These are phyloP conservation scores for Spodoptera litura DNA, from an alignment of 1,140 invertebrate genomes.

Conservation along the genomic window DNA sequence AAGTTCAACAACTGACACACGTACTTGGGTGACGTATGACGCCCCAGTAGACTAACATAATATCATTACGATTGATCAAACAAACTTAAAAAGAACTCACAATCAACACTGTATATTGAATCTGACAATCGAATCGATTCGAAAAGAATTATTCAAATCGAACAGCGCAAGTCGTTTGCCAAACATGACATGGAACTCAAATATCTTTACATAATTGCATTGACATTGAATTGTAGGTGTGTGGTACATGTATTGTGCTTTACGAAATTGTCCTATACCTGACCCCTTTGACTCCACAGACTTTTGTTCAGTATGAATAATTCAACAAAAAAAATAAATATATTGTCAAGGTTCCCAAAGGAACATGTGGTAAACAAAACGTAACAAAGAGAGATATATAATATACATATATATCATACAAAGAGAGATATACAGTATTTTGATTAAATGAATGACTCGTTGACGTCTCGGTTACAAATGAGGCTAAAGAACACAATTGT, in stretches of 20 bases:
- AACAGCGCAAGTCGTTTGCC: too few species aligned
- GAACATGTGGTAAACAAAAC: slow-evolving; percentile 14
- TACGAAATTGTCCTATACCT: background rate
- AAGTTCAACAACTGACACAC: slow-evolving; percentile 1
- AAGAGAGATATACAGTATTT: slow-evolving; percentile 17
- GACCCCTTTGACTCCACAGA: slow-evolving; percentile 16
- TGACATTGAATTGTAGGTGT: slow-evolving; percentile 1
- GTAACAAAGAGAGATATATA: slow-evolving; percentile 18
- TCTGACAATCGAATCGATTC: background rate
- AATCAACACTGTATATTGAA: background rate
- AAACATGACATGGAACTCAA: background rate
- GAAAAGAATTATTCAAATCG: background rate
- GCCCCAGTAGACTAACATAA: background rate
- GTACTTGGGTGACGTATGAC: background rate
- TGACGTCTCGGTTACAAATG: background rate
- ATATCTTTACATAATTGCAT: background rate
- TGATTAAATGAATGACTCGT: background rate
- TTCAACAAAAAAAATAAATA: slow-evolving; percentile 30
- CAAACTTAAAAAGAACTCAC: background rate
- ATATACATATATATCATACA: background rate
- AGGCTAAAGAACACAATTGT: too few species aligned
- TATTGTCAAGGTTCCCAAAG: slow-evolving; percentile 8
- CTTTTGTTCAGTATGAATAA: slow-evolving; percentile 15
- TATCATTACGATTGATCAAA: slow-evolving; percentile 13
- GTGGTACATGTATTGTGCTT: background rate